These are phyloP conservation scores for Leptinotarsa juncta DNA, from an alignment of 2,888 invertebrate genomes.

Conservation along the genomic window DNA sequence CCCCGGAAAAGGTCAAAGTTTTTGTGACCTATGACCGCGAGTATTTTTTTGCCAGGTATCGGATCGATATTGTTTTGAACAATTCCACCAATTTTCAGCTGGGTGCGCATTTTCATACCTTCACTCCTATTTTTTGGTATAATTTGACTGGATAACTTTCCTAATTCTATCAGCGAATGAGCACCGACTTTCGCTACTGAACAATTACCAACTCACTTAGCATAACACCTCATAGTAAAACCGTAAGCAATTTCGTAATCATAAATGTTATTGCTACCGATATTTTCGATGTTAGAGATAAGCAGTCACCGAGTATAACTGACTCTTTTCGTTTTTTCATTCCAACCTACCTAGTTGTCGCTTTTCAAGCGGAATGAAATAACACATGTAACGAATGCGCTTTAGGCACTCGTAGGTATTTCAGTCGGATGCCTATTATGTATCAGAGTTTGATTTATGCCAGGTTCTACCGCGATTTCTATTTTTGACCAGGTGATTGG, in stretches of 20 bases:
- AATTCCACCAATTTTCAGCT: no score
- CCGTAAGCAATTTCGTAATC: not conserved
- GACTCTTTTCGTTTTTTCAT: not conserved
- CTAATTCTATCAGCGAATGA: not conserved
- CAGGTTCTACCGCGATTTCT: not conserved
- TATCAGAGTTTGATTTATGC: not conserved
- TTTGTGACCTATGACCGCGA: no score
- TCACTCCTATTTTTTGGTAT: no score
- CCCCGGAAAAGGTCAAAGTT: no score
- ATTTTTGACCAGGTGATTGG: slow-evolving; percentile 4
- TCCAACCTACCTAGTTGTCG: not conserved
- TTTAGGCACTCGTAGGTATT: slow-evolving; percentile 3
- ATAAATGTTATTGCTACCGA: slow-evolving; percentile 2
- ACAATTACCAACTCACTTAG: not conserved
- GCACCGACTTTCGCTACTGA: not conserved
- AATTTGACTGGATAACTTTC: no score
- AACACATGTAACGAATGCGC: not conserved
- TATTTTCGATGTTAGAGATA: not conserved
- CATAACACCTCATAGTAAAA: not conserved
- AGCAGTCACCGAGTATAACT: not conserved
- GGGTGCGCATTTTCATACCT: no score
- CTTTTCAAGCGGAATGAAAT: slow-evolving; percentile 6
- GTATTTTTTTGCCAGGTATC: no score
- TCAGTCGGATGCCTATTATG: not conserved
- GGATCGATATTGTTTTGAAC: no score